Base-by-base conservation (phyloP, 2,113 vertebrate species). In the Bostrychus sinensis region DNA sequence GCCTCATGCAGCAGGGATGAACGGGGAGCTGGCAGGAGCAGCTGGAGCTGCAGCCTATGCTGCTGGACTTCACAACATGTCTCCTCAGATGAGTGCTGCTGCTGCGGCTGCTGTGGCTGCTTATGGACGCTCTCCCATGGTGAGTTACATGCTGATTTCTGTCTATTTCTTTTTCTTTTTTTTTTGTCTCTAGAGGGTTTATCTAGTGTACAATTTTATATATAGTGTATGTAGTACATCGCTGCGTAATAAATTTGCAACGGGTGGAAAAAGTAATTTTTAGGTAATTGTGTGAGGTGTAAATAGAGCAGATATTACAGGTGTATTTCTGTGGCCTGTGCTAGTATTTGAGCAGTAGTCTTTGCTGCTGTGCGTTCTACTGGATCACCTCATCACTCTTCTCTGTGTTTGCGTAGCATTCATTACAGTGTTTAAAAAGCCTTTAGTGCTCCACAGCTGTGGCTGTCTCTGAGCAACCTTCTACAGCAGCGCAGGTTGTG, bases 31-130 rank as follows among this genome's bases (percentile, higher is more conserved):
- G 74, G 94, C 94, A 66, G 94, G 94, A 70, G 95, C 96, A 8
- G 95, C 94, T 26, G 95, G 94, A 65, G 95, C 95, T 10, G 93
- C 95, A 0, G 94, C 95, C 6, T 95, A 95, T 19, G 96, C 96
- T 13, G 95, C 96, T 56, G 94, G 95, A 54, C 90, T 98, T 2
- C 96, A 97, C 89, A 96, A 94, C 90, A 97, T 98, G 93, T 96
- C 96, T n/a, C 95, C 96, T 10, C 96, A 98, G 88, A 96, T 97
- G 95, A 98, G 95, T 19, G 95, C 93, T 0, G 95, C 95, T 2
- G 95, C 95, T 0, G 95, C 95, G 0, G 95, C 95, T 0, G 91
- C 91, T 13, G 96, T 96, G 48, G 96, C 95, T 56, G 95, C 95
- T 2, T 98, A 98, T 7, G 95, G 95, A 59, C 93, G 96, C 50